phyloP scores from a whole-genome alignment of 2,797 vertebrate species.

The Cirrhinus molitorella region DNA sequence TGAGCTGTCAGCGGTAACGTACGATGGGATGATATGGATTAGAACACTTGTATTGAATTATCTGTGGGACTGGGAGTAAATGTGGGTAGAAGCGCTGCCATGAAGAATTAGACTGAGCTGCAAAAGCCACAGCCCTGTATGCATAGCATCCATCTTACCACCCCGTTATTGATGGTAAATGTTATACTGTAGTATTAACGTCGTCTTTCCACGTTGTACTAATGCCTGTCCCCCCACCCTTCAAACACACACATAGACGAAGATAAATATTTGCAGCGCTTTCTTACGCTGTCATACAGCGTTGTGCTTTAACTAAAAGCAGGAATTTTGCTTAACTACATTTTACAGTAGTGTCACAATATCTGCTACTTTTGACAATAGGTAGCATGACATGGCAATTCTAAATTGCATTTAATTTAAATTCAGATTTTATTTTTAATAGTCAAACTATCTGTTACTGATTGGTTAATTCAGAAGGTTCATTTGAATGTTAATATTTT shows the following conservation, averaged over 20 bases:
- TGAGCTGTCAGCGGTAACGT: constrained; percentile 50
- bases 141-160: constrained; percentile 59
- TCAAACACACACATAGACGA: constrained; percentile 42
- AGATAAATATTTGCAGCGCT: constrained; percentile 35
- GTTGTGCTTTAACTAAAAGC: not conserved
- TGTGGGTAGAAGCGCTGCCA: constrained; percentile 51
- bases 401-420: not conserved
- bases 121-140: constrained; percentile 52
- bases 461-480: no score
- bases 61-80: constrained; percentile 57
- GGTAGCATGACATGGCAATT: not conserved
- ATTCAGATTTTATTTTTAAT: no score
- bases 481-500: no score
- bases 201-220: constrained; percentile 45
- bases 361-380: not conserved
- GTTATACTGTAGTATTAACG: constrained; percentile 62
- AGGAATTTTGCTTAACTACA: not conserved
- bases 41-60: constrained; percentile 65
- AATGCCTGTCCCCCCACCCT: constrained; percentile 30
- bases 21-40: constrained; percentile 62
- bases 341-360: not conserved
- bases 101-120: constrained; percentile 64
- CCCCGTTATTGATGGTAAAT: constrained; percentile 63
- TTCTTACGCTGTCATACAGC: not conserved
- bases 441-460: no score